Conservation (phyloP, 1,140 invertebrate genomes). For the Eumaeus atala region DNA sequence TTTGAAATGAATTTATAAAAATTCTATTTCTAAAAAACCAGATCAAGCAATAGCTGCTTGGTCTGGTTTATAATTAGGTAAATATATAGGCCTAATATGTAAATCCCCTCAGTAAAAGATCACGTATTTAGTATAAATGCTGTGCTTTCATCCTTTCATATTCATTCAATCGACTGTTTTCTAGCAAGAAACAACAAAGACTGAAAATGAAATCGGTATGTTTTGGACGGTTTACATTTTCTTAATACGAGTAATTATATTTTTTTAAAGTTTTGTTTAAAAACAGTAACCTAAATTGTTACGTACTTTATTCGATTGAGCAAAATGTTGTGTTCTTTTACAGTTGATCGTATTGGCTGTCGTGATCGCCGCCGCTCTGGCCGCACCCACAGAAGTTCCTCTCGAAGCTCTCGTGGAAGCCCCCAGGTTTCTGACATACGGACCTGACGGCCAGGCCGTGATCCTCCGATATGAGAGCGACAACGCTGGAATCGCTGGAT, state of each 20-base stretch:
- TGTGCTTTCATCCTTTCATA: conserved; percentile 25
- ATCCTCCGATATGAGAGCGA: conserved; percentile 47
- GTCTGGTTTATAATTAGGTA: too few relatives aligned
- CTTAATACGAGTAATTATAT: too few relatives aligned
- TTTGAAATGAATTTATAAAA: too few relatives aligned
- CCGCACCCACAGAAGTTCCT: conserved; percentile 46
- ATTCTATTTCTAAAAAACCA: too few relatives aligned
- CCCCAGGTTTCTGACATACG: too few relatives aligned
- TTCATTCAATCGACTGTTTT: conserved; percentile 57
- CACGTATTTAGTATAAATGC: conserved; percentile 44
- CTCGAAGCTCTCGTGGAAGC: too few relatives aligned
- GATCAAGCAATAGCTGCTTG: too few relatives aligned
- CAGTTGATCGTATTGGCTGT: conserved; percentile 65
- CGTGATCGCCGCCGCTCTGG: conserved; percentile 64
- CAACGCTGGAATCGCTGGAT: conserved; percentile 64
- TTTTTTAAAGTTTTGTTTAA: too few relatives aligned
- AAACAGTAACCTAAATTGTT: too few relatives aligned
- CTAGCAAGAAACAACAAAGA: conserved; percentile 33
- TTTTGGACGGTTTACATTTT: too few relatives aligned
- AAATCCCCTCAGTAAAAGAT: too few relatives aligned
- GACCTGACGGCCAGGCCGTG: conserved; percentile 41
- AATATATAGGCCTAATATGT: too few relatives aligned
- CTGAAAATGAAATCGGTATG: conserved; percentile 69
- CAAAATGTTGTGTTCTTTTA: not conserved
- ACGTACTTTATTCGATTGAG: not conserved